Conservation (phyloP, 2,113 vertebrate species). For the Coturnix japonica region DNA sequence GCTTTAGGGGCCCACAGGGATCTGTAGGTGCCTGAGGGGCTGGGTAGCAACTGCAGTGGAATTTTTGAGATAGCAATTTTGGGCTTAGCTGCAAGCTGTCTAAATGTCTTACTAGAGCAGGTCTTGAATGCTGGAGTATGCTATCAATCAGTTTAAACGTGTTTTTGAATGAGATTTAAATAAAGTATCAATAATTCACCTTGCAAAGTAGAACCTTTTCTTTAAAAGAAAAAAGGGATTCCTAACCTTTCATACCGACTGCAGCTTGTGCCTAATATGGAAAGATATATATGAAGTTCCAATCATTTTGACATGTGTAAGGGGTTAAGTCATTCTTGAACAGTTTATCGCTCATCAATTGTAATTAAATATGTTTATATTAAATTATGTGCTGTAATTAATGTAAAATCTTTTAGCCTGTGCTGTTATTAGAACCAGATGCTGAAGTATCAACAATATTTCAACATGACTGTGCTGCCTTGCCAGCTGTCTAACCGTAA, state of each 20-base stretch:
- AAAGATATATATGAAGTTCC: conserved; percentile 44
- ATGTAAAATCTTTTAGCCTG: conserved; percentile 85
- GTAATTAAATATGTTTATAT: conserved; percentile 92
- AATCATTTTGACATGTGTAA: conserved; percentile 75
- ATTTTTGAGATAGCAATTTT: conserved; percentile 50
- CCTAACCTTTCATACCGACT: background rate
- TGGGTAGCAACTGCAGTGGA: conserved; percentile 1
- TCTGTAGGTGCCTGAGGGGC: conserved; percentile 32
- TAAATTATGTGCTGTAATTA: conserved; percentile 88
- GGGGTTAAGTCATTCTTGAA: conserved; percentile 83
- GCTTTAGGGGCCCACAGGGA: background rate
- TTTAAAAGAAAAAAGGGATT: background rate
- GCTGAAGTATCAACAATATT: conserved; percentile 87
- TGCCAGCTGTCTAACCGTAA: conserved; percentile 88
- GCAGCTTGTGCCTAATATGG: conserved; percentile 34
- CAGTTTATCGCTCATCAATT: conserved; percentile 87
- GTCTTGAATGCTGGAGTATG: background rate
- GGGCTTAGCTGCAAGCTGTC: conserved; percentile 34
- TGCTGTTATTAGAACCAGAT: conserved; percentile 86
- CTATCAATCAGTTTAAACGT: background rate
- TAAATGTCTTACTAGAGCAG: background rate
- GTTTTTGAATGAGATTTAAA: background rate
- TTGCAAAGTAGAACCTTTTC: background rate
- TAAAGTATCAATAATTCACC: background rate
- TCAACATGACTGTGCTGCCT: conserved; percentile 84